phyloP scores from a whole-genome alignment of 2,797 vertebrate genomes.

The Myotis pilosus region DNA sequence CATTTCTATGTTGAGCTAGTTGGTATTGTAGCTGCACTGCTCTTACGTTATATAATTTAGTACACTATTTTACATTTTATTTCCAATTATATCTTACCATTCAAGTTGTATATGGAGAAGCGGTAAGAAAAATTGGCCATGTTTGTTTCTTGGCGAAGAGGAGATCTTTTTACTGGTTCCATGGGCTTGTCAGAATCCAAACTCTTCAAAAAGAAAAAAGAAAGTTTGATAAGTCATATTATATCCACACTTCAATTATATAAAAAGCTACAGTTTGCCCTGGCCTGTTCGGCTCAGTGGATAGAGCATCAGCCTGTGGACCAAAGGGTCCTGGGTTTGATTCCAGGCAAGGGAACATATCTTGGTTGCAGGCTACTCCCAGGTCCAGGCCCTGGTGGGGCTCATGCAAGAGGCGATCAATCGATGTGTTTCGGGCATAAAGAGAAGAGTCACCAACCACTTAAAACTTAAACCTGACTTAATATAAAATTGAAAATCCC shows the following conservation, averaged over 20 bases:
- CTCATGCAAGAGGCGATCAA: no score
- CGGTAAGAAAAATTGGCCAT: slow-evolving; percentile 99
- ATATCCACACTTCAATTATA: slow-evolving; percentile 33
- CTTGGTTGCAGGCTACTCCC: no score
- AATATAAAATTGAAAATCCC: slow-evolving; percentile 22
- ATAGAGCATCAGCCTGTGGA: no score
- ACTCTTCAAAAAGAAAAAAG: slow-evolving; percentile 85
- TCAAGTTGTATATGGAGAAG: slow-evolving; percentile 99
- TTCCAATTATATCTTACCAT: slow-evolving; percentile 88
- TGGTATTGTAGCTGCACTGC: neutral
- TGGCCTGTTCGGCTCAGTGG: no score
- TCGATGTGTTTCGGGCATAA: no score
- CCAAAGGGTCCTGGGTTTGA: no score
- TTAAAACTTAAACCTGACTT: slow-evolving; percentile 36
- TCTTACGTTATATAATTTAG: slow-evolving; percentile 17
- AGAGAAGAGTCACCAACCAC: neutral
- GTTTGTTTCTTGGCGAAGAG: slow-evolving; percentile 96
- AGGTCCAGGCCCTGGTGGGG: no score
- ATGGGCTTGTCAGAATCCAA: slow-evolving; percentile 94
- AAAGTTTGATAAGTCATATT: slow-evolving; percentile 50
- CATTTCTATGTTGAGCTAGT: slow-evolving; percentile 36
- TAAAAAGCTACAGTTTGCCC: neutral
- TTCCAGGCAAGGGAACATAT: no score
- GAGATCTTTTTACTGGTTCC: slow-evolving; percentile 92
- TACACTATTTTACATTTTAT: slow-evolving; percentile 33